These are phyloP conservation scores for Pomacea canaliculata DNA, from an alignment of 2,888 invertebrate genomes.

Conservation along the genomic window DNA sequence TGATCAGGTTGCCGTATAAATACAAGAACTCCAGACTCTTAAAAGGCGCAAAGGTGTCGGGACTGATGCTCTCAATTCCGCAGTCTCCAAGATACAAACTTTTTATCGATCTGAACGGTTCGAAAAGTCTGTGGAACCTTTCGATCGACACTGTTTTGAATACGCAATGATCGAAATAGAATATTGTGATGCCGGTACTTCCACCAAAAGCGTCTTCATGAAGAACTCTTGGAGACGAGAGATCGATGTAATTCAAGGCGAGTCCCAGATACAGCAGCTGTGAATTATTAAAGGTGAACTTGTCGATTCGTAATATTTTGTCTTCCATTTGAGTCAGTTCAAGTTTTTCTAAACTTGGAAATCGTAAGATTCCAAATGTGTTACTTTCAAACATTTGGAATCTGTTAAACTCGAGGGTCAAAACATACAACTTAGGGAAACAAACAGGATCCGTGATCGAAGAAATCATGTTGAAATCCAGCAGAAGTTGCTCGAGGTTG, in stretches of 20 bases:
- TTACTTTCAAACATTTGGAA: slow-evolving; percentile 4
- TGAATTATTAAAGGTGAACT: slow-evolving; percentile 9
- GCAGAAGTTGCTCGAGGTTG: no score
- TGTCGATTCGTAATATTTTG: slow-evolving; percentile 2
- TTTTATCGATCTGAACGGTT: slow-evolving; percentile 8
- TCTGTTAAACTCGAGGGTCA: slow-evolving; percentile 11
- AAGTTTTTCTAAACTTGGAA: slow-evolving; percentile 10
- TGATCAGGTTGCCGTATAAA: slow-evolving; percentile 20
- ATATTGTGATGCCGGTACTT: not conserved
- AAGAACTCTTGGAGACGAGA: not conserved
- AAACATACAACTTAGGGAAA: not conserved
- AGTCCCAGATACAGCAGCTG: slow-evolving; percentile 10
- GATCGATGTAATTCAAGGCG: slow-evolving; percentile 20
- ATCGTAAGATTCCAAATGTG: not conserved
- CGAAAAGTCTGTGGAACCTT: slow-evolving; percentile 10
- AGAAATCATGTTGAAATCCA: slow-evolving; percentile 6
- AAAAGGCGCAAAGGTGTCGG: slow-evolving; percentile 12
- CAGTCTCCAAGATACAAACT: slow-evolving; percentile 13
- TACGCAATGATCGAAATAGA: slow-evolving; percentile 16
- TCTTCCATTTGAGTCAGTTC: slow-evolving; percentile 11
- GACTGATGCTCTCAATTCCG: slow-evolving; percentile 2
- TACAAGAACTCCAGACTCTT: slow-evolving; percentile 2
- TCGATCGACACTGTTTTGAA: not conserved
- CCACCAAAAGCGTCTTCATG: slow-evolving; percentile 14
- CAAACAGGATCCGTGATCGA: slow-evolving; percentile 2